A percentile compares a stretch with the other conserved stretches of the same genome.
These are phyloP conservation scores for Sula dactylatra DNA, from an alignment of 2,113 vertebrate genomes.

Conservation along the genomic window DNA sequence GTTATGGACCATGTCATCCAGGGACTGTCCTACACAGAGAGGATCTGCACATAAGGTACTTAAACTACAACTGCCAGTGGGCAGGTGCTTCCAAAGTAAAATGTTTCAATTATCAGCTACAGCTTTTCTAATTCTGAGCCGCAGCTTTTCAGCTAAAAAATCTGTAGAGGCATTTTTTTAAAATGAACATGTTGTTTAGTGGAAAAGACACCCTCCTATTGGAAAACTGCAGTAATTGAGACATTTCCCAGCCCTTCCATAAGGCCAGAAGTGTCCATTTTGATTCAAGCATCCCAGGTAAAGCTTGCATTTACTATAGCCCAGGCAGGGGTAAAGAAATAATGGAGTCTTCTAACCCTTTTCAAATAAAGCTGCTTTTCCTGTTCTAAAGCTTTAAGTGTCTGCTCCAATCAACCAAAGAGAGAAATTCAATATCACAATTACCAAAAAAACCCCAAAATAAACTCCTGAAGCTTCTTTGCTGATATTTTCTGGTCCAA, in stretches of 20 bases:
- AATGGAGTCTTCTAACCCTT: not conserved
- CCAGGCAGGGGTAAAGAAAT: not conserved
- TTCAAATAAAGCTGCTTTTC: not conserved
- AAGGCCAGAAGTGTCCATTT: not conserved
- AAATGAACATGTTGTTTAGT: not conserved
- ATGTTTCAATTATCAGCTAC: not conserved
- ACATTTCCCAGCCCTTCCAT: not conserved
- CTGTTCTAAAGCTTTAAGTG: not conserved
- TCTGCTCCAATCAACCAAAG: not conserved
- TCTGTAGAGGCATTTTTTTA: not conserved
- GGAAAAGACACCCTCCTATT: not conserved
- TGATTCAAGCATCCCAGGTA: not conserved
- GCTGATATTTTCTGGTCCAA: not conserved
- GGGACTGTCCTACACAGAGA: not conserved
- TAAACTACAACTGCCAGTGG: not conserved
- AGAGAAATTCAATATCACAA: not conserved
- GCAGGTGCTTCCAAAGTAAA: not conserved
- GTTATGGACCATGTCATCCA: not conserved
- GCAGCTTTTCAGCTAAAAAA: not conserved
- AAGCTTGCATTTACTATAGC: not conserved
- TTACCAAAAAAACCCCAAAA: not conserved
- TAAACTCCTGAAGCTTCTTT: not conserved
- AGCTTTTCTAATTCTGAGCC: not conserved
- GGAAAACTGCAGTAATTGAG: not conserved
- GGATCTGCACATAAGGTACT: not conserved